phyloP scores from a whole-genome alignment of 2,113 vertebrate species.

The Tychaedon coryphoeus region DNA sequence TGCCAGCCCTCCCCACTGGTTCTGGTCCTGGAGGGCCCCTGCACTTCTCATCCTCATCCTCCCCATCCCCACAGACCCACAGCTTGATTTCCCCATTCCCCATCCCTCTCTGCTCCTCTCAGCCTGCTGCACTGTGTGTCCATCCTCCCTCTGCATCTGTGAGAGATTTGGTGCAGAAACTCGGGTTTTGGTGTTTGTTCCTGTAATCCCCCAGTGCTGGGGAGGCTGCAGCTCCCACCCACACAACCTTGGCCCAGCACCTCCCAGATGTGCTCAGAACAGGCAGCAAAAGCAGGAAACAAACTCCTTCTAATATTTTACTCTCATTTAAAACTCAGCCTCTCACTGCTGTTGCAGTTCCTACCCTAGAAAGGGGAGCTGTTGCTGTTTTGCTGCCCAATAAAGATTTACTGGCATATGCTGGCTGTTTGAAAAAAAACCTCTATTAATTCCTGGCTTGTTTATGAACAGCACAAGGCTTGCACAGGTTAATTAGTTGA shows the following conservation, averaged over 20 bases:
- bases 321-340: background rate
- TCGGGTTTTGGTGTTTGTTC: background rate
- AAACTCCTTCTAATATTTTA: background rate
- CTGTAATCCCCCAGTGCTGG: background rate
- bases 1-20: rapidly evolving
- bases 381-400: background rate
- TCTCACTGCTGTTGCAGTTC: background rate
- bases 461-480: constrained; percentile 58
- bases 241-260: rapidly evolving
- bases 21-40: background rate
- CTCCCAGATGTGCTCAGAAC: background rate
- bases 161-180: background rate
- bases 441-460: constrained; percentile 64
- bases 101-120: background rate
- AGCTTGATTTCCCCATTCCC: rapidly evolving
- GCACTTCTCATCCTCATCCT: rapidly evolving
- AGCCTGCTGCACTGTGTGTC: background rate
- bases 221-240: background rate
- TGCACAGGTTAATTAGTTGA: constrained; percentile 71
- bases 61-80: background rate
- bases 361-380: background rate
- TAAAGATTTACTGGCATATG: constrained; percentile 33
- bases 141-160: rapidly evolving
- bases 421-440: background rate
- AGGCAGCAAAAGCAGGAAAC: background rate